Evolutionary conservation across 2,888 invertebrate species (phyloP).

Genomic region (Drosophila glabriapex): DNA sequence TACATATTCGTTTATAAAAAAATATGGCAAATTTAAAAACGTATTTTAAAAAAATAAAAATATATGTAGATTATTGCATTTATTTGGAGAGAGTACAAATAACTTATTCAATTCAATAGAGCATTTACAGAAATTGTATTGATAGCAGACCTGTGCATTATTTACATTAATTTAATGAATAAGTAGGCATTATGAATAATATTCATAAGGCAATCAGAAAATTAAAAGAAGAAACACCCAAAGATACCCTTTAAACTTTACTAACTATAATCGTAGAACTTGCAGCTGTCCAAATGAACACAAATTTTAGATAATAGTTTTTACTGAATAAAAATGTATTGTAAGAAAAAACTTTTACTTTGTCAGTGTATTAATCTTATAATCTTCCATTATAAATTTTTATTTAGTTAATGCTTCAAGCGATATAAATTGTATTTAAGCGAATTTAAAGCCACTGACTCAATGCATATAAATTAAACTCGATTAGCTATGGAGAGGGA

Average conservation of each 20-base stretch:
- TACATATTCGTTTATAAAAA: background rate
- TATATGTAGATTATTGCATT: slow-evolving; percentile 5
- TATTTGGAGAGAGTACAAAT: slow-evolving; percentile 19
- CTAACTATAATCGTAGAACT: background rate
- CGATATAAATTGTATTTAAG: background rate
- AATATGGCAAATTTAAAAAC: background rate
- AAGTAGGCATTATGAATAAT: slow-evolving; percentile 23
- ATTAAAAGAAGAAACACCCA: background rate
- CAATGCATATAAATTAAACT: background rate
- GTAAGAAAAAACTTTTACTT: too few species aligned
- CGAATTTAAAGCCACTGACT: background rate
- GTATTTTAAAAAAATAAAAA: background rate
- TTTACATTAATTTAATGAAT: slow-evolving; percentile 41
- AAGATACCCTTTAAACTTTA: background rate
- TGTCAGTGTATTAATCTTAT: background rate
- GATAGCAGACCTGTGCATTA: background rate
- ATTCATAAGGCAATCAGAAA: background rate
- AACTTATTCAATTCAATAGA: slow-evolving; percentile 37
- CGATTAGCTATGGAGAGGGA: background rate
- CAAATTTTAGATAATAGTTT: too few species aligned
- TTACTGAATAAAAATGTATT: too few species aligned
- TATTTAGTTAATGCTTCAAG: background rate
- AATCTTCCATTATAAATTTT: background rate
- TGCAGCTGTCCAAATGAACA: background rate
- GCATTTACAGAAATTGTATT: slow-evolving; percentile 1